A percentile compares a stretch with the other conserved stretches of the same genome.
Evolutionary conservation across 2,797 vertebrate species (phyloP).

Genomic region (Yasuhikotakia modesta): DNA sequence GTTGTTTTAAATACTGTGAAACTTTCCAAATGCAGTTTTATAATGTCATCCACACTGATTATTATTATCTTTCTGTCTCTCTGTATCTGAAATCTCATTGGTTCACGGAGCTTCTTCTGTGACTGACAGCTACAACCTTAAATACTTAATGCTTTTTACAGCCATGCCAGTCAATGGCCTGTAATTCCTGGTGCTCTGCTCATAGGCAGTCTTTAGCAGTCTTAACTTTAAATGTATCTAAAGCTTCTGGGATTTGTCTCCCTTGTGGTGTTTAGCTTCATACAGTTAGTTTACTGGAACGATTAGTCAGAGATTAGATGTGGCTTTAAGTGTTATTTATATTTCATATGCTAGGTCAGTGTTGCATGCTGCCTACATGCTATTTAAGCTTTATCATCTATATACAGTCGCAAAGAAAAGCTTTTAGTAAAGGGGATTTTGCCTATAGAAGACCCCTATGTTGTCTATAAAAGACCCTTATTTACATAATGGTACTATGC

Average conservation of each 20-base stretch:
- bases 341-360: constrained; percentile 25
- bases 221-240: constrained; percentile 35
- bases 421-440: constrained; percentile 35
- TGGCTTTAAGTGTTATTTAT: constrained; percentile 39
- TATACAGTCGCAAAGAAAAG: constrained; percentile 32
- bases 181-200: constrained; percentile 44
- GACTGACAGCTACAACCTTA: constrained; percentile 28
- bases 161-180: constrained; percentile 45
- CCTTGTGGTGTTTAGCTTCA: constrained; percentile 12
- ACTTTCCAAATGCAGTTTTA: not conserved
- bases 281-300: constrained; percentile 19
- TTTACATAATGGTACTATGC: not conserved
- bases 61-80: not conserved
- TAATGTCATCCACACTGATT: not conserved
- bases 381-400: constrained; percentile 27
- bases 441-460: constrained; percentile 6
- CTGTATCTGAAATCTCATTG: not conserved
- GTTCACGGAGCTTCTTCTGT: not conserved
- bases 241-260: constrained; percentile 29
- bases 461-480: constrained; percentile 15
- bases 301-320: constrained; percentile 33
- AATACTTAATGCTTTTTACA: constrained; percentile 34
- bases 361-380: constrained; percentile 33
- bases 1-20: constrained; percentile 49
- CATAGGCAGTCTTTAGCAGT: constrained; percentile 1